Evolutionary conservation across 2,888 invertebrate genomes (phyloP).

Genomic region (Caenorhabditis sp.): DNA sequence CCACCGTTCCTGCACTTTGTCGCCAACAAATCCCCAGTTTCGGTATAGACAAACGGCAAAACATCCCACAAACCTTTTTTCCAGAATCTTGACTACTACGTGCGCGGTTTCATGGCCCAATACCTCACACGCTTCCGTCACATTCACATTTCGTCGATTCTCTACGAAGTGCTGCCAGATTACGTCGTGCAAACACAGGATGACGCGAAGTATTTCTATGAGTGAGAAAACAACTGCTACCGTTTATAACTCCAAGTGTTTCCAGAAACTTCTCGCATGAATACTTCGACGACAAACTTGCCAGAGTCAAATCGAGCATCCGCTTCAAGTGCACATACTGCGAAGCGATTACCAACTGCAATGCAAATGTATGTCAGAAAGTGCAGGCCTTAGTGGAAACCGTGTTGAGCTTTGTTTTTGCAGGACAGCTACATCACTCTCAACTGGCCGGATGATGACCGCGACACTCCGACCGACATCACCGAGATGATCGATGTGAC

Average conservation of each 20-base stretch:
- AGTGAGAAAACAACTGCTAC: not conserved
- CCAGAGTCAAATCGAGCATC: no score
- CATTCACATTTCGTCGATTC: not conserved
- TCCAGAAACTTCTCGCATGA: not conserved
- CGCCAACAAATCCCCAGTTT: not conserved
- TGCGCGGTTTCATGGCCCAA: not conserved
- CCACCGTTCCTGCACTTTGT: conserved; percentile 7
- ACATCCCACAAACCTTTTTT: not conserved
- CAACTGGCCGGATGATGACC: not conserved
- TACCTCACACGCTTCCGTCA: not conserved
- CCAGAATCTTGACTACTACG: not conserved
- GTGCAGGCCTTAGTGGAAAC: no score
- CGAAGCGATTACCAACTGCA: no score
- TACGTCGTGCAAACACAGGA: not conserved
- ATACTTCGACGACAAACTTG: no score
- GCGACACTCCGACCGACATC: not conserved
- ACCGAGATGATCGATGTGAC: not conserved
- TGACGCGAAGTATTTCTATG: conserved; percentile 1
- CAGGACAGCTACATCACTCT: not conserved
- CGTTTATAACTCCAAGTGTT: not conserved
- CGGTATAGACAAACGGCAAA: not conserved
- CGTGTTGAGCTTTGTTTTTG: no score
- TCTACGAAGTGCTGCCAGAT: not conserved
- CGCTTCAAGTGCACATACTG: no score
- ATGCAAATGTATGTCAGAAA: no score